phyloP scores from a whole-genome alignment of 2,888 invertebrate species.

The Tetranychus piercei region DNA sequence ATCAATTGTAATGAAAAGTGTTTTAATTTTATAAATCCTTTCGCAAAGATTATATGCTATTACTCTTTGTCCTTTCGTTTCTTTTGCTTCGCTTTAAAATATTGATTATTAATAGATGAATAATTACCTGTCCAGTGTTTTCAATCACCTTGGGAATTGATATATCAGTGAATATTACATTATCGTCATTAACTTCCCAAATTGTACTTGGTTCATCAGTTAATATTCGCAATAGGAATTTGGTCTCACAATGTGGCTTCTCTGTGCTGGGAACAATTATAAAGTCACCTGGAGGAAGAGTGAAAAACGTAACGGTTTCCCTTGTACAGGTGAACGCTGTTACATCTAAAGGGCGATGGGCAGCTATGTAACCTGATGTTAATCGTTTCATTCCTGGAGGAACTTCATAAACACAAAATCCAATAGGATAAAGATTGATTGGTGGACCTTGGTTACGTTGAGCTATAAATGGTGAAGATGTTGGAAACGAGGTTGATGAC shows the following conservation, averaged over 20 bases:
- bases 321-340: slow-evolving; percentile 46
- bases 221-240: slow-evolving; percentile 50
- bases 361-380: slow-evolving; percentile 43
- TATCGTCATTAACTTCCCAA: slow-evolving; percentile 59
- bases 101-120: neutral
- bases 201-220: slow-evolving; percentile 54
- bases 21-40: no score
- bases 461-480: no score
- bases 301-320: slow-evolving; percentile 54
- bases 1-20: neutral
- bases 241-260: slow-evolving; percentile 47
- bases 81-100: no score
- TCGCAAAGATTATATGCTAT: no score
- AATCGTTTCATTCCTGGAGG: slow-evolving; percentile 44
- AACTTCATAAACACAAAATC: slow-evolving; percentile 29
- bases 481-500: no score
- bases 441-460: neutral
- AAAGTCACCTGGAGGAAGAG: slow-evolving; percentile 53
- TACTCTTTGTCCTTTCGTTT: no score
- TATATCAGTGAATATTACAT: slow-evolving; percentile 47
- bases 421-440: slow-evolving; percentile 10
- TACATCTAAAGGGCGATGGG: slow-evolving; percentile 47
- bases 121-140: slow-evolving; percentile 42
- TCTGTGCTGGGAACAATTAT: slow-evolving; percentile 51
- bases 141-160: slow-evolving; percentile 46